Conservation (phyloP, 2,113 vertebrate genomes). For the Salvelinus namaycush region DNA sequence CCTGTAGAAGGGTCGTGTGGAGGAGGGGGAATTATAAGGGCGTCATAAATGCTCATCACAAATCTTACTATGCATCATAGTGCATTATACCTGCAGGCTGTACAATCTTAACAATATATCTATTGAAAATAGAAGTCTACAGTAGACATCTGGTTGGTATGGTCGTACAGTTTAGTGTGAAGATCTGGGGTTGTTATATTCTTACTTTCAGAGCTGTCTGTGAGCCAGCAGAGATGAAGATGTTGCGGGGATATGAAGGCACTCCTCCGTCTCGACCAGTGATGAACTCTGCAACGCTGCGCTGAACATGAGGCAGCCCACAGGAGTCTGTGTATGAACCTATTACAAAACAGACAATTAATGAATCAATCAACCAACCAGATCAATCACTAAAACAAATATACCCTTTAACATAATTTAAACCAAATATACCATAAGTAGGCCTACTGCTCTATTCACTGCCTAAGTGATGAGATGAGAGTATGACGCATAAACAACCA, state of each 20-base stretch:
- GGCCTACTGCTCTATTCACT: no score
- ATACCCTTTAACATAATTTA: not conserved
- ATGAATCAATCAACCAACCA: no score
- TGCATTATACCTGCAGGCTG: no score
- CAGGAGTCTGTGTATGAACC: slow-evolving; percentile 60
- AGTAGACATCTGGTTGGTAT: no score
- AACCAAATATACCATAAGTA: no score
- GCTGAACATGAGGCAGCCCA: slow-evolving; percentile 42
- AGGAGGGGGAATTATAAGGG: no score
- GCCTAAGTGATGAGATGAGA: not conserved
- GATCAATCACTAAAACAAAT: not conserved
- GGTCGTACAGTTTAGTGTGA: no score
- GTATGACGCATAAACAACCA: not conserved
- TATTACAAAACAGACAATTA: slow-evolving; percentile 15
- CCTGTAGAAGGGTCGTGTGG: slow-evolving; percentile 29
- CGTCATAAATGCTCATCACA: no score
- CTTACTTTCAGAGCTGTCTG: slow-evolving; percentile 60
- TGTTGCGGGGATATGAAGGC: slow-evolving; percentile 39
- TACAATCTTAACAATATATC: no score
- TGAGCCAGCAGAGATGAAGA: slow-evolving; percentile 62
- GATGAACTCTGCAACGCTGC: slow-evolving; percentile 64
- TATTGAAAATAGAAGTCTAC: not conserved
- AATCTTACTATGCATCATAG: no score
- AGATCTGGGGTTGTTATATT: not conserved
- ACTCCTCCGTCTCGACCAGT: slow-evolving; percentile 60